A percentile compares a stretch with the other conserved stretches of the same genome.
These are phyloP conservation scores for Aphis gossypii DNA, from an alignment of 1,140 invertebrate genomes.

Conservation along the genomic window DNA sequence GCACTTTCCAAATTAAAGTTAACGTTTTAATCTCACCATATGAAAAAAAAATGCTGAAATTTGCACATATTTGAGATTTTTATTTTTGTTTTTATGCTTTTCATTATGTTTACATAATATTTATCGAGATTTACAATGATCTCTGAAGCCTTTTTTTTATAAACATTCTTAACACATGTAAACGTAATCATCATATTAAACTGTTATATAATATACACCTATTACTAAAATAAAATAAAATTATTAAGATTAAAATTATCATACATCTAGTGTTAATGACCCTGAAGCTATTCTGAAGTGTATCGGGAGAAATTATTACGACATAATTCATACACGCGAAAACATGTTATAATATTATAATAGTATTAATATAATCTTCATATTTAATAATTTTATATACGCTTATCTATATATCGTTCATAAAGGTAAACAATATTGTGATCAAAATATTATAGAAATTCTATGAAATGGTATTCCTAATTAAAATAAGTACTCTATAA, in stretches of 20 bases:
- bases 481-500: not conserved
- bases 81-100: not conserved
- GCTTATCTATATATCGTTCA: not conserved
- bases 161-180: not conserved
- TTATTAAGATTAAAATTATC: not conserved
- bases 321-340: not conserved
- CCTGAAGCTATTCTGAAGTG: not conserved
- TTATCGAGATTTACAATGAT: not conserved
- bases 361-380: not conserved
- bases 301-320: not conserved
- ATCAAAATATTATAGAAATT: not conserved
- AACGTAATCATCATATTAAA: not conserved
- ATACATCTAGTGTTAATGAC: not conserved
- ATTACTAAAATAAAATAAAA: not conserved
- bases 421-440: not conserved
- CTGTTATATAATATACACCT: not conserved
- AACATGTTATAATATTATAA: not conserved
- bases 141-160: not conserved
- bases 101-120: not conserved
- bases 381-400: no score
- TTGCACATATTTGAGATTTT: not conserved
- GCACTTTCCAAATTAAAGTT: not conserved
- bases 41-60: not conserved
- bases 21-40: not conserved
- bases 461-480: not conserved